Evolutionary conservation across 2,113 vertebrate genomes (phyloP), one percentile per base, ranked within the genome.

Genomic region (Cephalopterus ornatus): DNA sequence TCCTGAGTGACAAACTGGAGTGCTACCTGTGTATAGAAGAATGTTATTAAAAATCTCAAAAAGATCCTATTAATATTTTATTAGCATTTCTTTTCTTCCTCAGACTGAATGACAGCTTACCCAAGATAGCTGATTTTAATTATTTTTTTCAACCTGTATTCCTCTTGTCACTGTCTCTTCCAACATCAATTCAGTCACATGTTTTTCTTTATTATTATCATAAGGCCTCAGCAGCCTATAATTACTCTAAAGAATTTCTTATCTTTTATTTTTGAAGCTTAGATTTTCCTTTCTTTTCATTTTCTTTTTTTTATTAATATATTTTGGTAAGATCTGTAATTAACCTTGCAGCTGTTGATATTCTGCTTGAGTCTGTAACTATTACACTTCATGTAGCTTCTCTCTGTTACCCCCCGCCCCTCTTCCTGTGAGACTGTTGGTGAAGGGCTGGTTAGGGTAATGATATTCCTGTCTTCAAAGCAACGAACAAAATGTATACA

Each of bases 41-140:
- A 98, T 96, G 97, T 98, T 98, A 98, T 98, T 97, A 97, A 98
- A 98, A 97, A 95, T 79, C 68, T 98, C 98, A 94, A 89, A 98
- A 98, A 97, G 97, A 97, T 98, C 95, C 94, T 98, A 99, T 99
- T 99, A 99, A 99, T 99, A 99, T 99, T 99, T 99, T 99, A 99
- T 99, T 99, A 99, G 98, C 97, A 97, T 97, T 98, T 98, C 99
- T 98, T 98, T 99, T 98, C 98, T 99, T 98, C 95, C 83, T 33
- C 50, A 92, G 86, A 90, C 97, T 99, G 98, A 99, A 97, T 98
- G 99, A 98, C 99, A 99, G 98, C 98, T 97, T 96, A 96, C 96
- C 96, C 96, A 96, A 98, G 98, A 99, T 98, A 98, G 98, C 97
- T 98, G 98, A 98, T 98, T 98, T 99, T 98, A 99, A 98, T 98